Conservation (phyloP, 2,113 vertebrate genomes). For the Tretioscincus oriximinensis region DNA sequence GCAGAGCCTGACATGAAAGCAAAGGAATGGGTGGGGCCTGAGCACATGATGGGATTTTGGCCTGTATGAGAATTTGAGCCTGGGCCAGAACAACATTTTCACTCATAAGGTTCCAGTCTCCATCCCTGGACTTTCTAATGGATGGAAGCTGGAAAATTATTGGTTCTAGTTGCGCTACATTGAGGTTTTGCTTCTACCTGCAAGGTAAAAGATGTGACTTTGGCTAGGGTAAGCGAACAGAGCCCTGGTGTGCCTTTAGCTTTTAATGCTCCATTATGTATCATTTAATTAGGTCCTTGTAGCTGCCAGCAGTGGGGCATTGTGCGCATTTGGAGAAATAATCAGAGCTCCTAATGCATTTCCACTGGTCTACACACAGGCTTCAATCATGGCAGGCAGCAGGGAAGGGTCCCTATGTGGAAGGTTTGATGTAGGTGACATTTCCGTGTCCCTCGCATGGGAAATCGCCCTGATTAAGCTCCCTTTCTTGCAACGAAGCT, state of each 20-base stretch:
- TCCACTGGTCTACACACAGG: neutral
- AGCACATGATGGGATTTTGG: too few species aligned
- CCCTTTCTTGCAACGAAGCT: neutral
- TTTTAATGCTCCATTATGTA: neutral
- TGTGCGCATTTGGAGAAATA: neutral
- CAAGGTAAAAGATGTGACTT: neutral
- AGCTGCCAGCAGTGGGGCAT: neutral
- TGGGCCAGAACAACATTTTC: too few species aligned
- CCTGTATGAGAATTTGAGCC: too few species aligned
- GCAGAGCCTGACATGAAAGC: too few species aligned
- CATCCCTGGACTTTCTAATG: too few species aligned
- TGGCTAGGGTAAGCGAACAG: neutral
- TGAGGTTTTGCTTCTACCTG: neutral
- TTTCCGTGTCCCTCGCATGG: neutral
- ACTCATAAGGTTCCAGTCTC: too few species aligned
- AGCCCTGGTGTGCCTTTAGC: neutral
- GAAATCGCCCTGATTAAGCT: neutral
- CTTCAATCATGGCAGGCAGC: neutral
- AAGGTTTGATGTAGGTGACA: neutral
- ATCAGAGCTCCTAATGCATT: neutral
- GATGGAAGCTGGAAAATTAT: too few species aligned
- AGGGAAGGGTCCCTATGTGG: neutral
- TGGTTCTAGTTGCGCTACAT: neutral
- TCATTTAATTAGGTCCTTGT: conserved; percentile 8
- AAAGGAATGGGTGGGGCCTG: too few species aligned